Evolutionary conservation across 2,797 vertebrate species (phyloP), one percentile per base, ranked within the genome.

Genomic region (Danio tinwini): DNA sequence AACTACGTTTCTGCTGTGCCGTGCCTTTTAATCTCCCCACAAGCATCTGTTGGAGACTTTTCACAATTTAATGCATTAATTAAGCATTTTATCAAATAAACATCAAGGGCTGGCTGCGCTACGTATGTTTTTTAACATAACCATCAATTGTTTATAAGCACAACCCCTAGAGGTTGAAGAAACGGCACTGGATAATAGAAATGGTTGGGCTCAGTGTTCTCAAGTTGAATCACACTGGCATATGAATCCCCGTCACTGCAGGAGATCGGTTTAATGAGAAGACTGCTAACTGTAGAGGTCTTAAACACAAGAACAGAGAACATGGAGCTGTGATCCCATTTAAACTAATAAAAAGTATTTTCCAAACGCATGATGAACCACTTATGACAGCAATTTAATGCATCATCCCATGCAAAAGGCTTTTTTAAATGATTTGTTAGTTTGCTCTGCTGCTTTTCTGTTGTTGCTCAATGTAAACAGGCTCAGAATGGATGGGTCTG

Each of bases 231-330:
- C 45, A 56, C 40, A 55, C 39, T 14, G 37, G 68, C 39, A 52
- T 10, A 58, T 39, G 61, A 56, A 63, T 64, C 56, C 72, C 59
- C 67, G 76, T 70, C 62, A 53, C 72, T 72, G 52, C 59, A 79
- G 70, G 64, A 68, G 70, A 64, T 40, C 52, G 49, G 29, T 64
- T 70, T 83, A 75, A 79, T 83, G 63, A 80, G 58, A 75, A 56
- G 52, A 80, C 81, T 47, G 63, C 71, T 80, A 55, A 77, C 80
- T 77, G 56, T 9, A 10, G 17, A 59, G 9, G 9, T 42, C 55
- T 62, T 16, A 78, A 42, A 73, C 50, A 58, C 37, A 49, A 19
- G 19, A 14, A 17, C n/a, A 42, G 42, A 76, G 55, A 78, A 78
- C 55, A 52, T 68, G 63, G 29, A 12, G 29, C 16, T 77, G 40